Conservation (phyloP, 2,113 vertebrate species). For the Dipodomys ordii region DNA sequence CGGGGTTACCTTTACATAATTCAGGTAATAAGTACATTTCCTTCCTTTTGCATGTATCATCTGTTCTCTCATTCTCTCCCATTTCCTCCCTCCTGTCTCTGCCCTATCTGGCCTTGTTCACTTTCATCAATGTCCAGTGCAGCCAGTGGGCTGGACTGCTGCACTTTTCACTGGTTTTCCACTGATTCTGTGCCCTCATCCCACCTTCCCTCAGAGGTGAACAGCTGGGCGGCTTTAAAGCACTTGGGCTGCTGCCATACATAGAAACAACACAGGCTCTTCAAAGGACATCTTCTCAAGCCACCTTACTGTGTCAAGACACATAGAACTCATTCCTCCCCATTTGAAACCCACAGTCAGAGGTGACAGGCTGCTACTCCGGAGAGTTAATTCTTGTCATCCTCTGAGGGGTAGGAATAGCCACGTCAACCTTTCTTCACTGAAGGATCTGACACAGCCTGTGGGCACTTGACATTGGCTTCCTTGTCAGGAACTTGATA, state of each 20-base stretch:
- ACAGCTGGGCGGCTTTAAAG: conserved; percentile 64
- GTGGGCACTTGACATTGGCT: not conserved
- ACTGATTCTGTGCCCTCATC: too few relatives aligned
- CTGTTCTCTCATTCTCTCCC: too few relatives aligned
- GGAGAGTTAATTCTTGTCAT: conserved; percentile 92
- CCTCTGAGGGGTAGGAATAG: not conserved
- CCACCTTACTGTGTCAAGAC: conserved; percentile 74
- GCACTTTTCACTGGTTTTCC: too few relatives aligned
- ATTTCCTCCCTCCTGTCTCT: too few relatives aligned
- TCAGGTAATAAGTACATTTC: too few relatives aligned
- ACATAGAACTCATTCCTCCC: conserved; percentile 75
- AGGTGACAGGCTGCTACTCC: conserved; percentile 53
- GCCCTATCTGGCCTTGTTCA: too few relatives aligned
- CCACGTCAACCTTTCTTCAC: not conserved
- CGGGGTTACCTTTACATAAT: too few relatives aligned
- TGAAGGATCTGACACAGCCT: not conserved
- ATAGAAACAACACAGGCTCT: conserved; percentile 76
- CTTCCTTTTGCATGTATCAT: too few relatives aligned
- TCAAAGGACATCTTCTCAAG: conserved; percentile 83
- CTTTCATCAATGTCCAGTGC: too few relatives aligned
- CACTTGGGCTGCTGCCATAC: conserved; percentile 74
- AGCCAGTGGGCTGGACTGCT: too few relatives aligned
- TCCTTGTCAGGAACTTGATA: too few relatives aligned
- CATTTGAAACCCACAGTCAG: conserved; percentile 78
- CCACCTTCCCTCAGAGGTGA: not conserved